Evolutionary conservation across 1,140 invertebrate genomes (phyloP).

Genomic region (Scaptomyza pallida): DNA sequence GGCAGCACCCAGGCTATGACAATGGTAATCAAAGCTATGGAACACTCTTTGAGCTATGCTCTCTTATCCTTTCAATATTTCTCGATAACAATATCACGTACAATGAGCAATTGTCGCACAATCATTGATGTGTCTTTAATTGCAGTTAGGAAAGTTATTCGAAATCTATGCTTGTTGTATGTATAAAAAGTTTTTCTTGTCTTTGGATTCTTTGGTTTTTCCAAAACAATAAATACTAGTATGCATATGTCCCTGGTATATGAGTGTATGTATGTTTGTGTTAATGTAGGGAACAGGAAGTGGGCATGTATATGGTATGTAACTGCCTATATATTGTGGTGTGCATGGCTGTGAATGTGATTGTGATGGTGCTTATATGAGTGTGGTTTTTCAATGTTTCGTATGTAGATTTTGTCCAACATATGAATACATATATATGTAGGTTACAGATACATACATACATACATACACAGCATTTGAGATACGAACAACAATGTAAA

Average conservation of each 20-base stretch:
- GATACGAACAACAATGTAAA: conserved; percentile 20
- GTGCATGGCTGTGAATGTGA: conserved; percentile 11
- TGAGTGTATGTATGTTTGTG: conserved; percentile 4
- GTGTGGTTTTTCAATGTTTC: conserved; percentile 1
- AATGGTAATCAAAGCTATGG: conserved; percentile 65
- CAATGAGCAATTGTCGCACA: background rate
- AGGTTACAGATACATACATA: conserved; percentile 22
- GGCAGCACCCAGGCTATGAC: conserved; percentile 63
- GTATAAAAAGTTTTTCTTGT: background rate
- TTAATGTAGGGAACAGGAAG: conserved; percentile 7
- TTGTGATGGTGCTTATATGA: conserved; percentile 16
- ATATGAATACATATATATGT: conserved; percentile 9
- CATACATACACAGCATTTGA: conserved; percentile 22
- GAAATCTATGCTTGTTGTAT: background rate
- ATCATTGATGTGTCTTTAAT: background rate
- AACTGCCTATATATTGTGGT: conserved; percentile 4
- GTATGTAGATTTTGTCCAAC: conserved; percentile 1
- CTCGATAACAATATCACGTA: no score
- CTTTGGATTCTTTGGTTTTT: background rate
- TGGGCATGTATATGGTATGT: conserved; percentile 6
- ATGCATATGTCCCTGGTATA: conserved; percentile 1
- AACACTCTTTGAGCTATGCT: conserved; percentile 12
- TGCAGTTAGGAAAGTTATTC: background rate
- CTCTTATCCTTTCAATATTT: conserved; percentile 1
- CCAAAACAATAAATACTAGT: background rate